Base-by-base conservation (phyloP, 1,140 invertebrate species). In the Neoseiulus cucumeris region DNA sequence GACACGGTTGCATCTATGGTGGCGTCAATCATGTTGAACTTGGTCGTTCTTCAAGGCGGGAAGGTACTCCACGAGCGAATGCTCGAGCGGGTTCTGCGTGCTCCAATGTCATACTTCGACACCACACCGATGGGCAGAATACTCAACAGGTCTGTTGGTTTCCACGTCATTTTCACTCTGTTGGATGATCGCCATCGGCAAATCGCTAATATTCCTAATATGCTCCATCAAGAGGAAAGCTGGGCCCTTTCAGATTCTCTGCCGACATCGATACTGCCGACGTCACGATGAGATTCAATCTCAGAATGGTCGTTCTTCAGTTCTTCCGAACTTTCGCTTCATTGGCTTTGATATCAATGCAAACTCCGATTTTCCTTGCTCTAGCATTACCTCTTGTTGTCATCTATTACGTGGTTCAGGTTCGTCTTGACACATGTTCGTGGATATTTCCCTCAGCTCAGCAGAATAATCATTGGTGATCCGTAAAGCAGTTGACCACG, bases 381-480 rank as follows among this genome's bases (percentile, higher is more conserved):
- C 83, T 91, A 45, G 84, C 93, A 67, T 47, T 94, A 67, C 91
- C 91, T 7, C 83, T 96, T 71, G 85, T 82, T 44, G 67, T 91
- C 14, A 68, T 95, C 44, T 96, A 96, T 78, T 90, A 90, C 73
- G 84, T 94, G 69, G 84, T 92, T 69, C 82, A 84, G 77, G 81
- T 83, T 69, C 45, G 18, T 41, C n/a, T n/a, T n/a, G n/a, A n/a
- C n/a, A n/a, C n/a, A n/a, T n/a, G n/a, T n/a, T n/a, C n/a, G n/a
- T n/a, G n/a, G n/a, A n/a, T n/a, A n/a, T n/a, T n/a, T n/a, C n/a
- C n/a, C n/a, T n/a, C n/a, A n/a, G n/a, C n/a, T n/a, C n/a, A n/a
- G n/a, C n/a, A n/a, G n/a, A n/a, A n/a, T n/a, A n/a, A n/a, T n/a
- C n/a, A n/a, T n/a, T n/a, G n/a, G n/a, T n/a, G n/a, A n/a, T n/a